Conservation (phyloP, 2,888 invertebrate species). For the Dolichopus griseipennis region DNA sequence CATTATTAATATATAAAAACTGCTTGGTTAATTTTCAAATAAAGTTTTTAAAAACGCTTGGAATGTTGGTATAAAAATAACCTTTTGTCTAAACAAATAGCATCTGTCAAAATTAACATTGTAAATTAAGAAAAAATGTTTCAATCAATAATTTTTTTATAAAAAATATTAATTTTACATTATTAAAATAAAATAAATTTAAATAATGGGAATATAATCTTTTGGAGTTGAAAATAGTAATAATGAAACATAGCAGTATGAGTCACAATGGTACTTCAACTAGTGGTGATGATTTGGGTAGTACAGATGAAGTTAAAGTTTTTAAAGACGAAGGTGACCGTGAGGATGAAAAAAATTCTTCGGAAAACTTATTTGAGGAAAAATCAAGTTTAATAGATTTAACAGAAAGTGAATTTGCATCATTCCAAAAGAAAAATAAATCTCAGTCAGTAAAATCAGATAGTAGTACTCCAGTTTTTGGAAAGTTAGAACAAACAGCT, state of each 20-base stretch:
- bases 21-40: neutral
- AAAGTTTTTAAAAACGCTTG: neutral
- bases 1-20: too few relatives aligned
- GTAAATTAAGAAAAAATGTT: neutral
- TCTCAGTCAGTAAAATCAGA: conserved; percentile 71
- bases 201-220: neutral
- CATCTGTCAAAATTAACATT: neutral
- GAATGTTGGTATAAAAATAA: conserved; percentile 4
- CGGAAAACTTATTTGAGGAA: conserved; percentile 84
- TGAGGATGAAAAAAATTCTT: conserved; percentile 79
- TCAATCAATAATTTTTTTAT: neutral
- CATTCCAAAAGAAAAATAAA: conserved; percentile 1
- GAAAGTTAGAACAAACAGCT: conserved; percentile 8
- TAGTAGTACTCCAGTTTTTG: conserved; percentile 55
- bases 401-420: conserved; percentile 66
- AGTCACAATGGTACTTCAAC: conserved; percentile 25
- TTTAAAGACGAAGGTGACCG: conserved; percentile 91
- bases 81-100: conserved; percentile 3
- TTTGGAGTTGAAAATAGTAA: neutral
- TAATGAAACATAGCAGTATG: neutral
- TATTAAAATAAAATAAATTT: neutral
- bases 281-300: conserved; percentile 79
- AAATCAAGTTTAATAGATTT: conserved; percentile 87
- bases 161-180: neutral
- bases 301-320: conserved; percentile 91